Evolutionary conservation across 1,140 invertebrate genomes (phyloP), one percentile per base, ranked within the genome.

Genomic region (Pogonomyrmex californicus): DNA sequence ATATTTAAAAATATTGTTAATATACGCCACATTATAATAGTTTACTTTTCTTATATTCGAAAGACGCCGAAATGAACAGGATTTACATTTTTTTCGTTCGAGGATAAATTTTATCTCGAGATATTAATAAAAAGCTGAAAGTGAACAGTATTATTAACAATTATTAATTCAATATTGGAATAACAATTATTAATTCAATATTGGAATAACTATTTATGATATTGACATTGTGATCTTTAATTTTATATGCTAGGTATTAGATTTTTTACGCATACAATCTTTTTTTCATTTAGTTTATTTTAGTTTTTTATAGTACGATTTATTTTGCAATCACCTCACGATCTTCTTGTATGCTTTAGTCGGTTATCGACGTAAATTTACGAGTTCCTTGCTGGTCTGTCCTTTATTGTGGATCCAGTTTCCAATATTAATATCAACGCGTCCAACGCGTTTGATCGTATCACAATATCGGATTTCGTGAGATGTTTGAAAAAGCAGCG

Each of bases 401-500:
- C 86, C 62, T 75, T 73, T 71, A 83, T 75, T 77, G 78, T 77
- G 63, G 77, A 87, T 88, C 79, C 78, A 63, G 47, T 54, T 78
- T 66, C 78, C 56, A 85, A 88, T 88, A 88, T 88, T 88, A 88
- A 88, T 88, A 85, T 71, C 47, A 73, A 73, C n/a, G n/a, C 54
- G 68, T 60, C 30, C 41, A 73, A 41, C 54, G 78, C 78, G 63
- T 87, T 88, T 88, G 87, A 88, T 79, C 76, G 41, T 73, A 73
- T 73, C 49, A 41, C 68, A 83, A 62, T 83, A 83, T 83, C 79
- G 68, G n/a, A 83, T 83, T 83, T 83, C 68, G 54, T 75, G 54
- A 75, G 41, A 44, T 36, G 23, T 60, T 83, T 36, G 44, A 38
- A n/a, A 33, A 49, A 60, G 36, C 41, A 49, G 1, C 9, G 41